phyloP scores from a whole-genome alignment of 2,113 vertebrate species.

The Chrysochloris asiatica region DNA sequence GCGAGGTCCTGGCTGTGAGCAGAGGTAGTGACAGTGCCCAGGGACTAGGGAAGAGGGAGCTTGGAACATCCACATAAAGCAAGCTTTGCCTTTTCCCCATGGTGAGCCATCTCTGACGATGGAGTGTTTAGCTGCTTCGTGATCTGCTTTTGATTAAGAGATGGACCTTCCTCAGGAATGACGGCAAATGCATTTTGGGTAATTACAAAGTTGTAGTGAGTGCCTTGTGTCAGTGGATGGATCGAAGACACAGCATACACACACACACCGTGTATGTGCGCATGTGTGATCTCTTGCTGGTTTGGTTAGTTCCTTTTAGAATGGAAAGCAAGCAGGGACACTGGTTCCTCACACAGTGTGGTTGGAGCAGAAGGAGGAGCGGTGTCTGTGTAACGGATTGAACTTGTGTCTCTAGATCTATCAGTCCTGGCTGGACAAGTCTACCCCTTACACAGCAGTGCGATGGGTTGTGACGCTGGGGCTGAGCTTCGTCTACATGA shows the following conservation, averaged over 20 bases:
- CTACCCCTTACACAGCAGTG: slow-evolving; percentile 93
- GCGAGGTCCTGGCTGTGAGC: background rate
- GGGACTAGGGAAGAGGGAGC: background rate
- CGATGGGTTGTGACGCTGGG: slow-evolving; percentile 94
- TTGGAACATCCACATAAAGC: background rate
- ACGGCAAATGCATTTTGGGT: background rate
- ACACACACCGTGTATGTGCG: background rate
- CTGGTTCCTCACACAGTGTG: background rate
- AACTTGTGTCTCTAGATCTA: slow-evolving; percentile 88
- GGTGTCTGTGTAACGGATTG: accelerated
- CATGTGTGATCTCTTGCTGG: background rate
- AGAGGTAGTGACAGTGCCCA: background rate
- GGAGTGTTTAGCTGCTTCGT: too few relatives aligned
- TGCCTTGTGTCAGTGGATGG: background rate
- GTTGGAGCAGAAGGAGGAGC: background rate
- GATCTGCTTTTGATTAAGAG: background rate
- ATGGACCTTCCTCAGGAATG: background rate
- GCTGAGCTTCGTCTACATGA: slow-evolving; percentile 95
- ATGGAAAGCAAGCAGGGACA: background rate
- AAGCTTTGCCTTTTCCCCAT: background rate
- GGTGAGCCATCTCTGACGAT: accelerated
- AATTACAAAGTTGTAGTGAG: too few relatives aligned
- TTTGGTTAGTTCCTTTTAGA: background rate
- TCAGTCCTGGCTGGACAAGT: slow-evolving; percentile 99
- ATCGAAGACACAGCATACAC: too few relatives aligned